Percentiles rank a stretch among this genome's conserved stretches.
These are phyloP conservation scores for Odocoileus virginianus DNA, from an alignment of 2,113 vertebrate species.

Conservation along the genomic window DNA sequence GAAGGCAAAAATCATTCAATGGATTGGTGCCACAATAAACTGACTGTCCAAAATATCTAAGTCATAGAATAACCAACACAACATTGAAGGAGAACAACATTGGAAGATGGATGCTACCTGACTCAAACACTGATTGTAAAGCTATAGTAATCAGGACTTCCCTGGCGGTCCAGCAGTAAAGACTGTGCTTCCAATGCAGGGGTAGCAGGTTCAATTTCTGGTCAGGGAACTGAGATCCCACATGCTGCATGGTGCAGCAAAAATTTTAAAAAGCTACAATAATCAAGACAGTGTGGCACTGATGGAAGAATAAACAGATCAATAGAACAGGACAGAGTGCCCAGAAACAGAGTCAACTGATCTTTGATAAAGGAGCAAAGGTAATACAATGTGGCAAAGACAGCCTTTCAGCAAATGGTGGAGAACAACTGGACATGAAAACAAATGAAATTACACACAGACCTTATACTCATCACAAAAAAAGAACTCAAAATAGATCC, in stretches of 20 bases:
- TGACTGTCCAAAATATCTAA: slow-evolving; percentile 25
- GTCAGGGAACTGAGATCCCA: not conserved
- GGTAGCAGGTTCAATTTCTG: not conserved
- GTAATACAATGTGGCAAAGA: not conserved
- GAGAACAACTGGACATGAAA: not conserved
- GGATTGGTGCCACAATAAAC: not conserved
- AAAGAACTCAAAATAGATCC: not conserved
- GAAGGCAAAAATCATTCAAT: not conserved
- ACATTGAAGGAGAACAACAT: not conserved
- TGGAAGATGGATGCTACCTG: not conserved
- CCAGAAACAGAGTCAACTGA: not conserved
- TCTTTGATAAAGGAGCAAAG: not conserved
- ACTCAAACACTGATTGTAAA: not conserved
- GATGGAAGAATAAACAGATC: not conserved
- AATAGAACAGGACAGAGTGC: not conserved
- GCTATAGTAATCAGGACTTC: not conserved
- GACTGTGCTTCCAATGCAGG: not conserved
- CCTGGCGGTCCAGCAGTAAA: not conserved
- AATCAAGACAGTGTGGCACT: not conserved
- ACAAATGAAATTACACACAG: not conserved
- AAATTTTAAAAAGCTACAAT: not conserved
- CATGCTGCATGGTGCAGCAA: not conserved
- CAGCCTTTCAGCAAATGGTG: not conserved
- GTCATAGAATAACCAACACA: slow-evolving; percentile 6
- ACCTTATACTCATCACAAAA: not conserved